These are phyloP conservation scores for Heliconius eleuchia DNA, from an alignment of 1,140 invertebrate species.

Conservation along the genomic window DNA sequence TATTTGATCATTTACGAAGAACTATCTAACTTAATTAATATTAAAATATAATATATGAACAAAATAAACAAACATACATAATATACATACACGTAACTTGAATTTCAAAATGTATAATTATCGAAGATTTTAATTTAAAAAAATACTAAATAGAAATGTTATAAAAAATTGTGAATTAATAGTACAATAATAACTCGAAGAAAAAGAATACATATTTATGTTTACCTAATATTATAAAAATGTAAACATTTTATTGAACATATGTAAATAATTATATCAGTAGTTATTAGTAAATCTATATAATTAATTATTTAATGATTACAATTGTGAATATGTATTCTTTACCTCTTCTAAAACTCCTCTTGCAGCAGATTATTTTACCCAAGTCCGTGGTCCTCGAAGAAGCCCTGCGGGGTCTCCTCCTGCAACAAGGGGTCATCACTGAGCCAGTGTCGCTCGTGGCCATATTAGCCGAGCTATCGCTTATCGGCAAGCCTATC, in stretches of 20 bases:
- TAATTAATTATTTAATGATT: constrained; percentile 4
- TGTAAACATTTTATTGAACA: constrained; percentile 11
- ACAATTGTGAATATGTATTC: constrained; percentile 25
- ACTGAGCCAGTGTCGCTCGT: constrained; percentile 78
- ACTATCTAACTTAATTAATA: neutral
- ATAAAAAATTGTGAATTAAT: neutral
- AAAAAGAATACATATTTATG: constrained; percentile 32
- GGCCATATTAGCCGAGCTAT: constrained; percentile 73
- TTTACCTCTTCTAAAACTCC: constrained; percentile 32
- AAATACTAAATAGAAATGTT: neutral
- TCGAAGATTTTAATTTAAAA: neutral
- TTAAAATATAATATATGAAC: constrained; percentile 2
- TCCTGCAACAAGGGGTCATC: constrained; percentile 91
- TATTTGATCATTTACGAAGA: neutral
- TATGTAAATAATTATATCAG: constrained; percentile 5
- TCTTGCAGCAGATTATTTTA: constrained; percentile 76
- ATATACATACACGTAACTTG: neutral
- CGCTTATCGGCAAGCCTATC: constrained; percentile 74
- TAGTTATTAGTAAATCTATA: constrained; percentile 8
- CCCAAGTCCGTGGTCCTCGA: constrained; percentile 98
- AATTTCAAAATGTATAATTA: neutral
- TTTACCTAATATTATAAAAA: constrained; percentile 15
- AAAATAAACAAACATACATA: constrained; percentile 1
- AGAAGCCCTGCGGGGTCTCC: constrained; percentile 98
- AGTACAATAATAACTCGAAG: constrained; percentile 12